Evolutionary conservation across 2,888 invertebrate genomes (phyloP).

Genomic region (Amiota minor): DNA sequence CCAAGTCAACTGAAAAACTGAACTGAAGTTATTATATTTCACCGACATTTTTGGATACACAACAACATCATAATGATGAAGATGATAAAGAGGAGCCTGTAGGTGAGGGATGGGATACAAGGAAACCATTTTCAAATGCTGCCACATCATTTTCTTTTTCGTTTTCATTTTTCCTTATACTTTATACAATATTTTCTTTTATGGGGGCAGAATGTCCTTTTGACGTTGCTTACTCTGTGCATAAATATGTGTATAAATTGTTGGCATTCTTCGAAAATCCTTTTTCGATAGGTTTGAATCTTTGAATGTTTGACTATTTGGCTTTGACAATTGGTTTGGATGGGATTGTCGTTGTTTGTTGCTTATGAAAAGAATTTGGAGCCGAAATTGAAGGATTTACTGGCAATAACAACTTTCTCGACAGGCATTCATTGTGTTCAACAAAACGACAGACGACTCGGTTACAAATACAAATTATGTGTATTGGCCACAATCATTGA

Average conservation of each 20-base stretch:
- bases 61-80: too few relatives aligned
- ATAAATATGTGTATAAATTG: conserved; percentile 8
- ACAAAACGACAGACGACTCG: background rate
- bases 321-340: conserved; percentile 40
- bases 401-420: conserved; percentile 4
- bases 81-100: too few relatives aligned
- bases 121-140: background rate
- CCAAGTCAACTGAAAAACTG: too few relatives aligned
- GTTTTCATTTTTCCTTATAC: conserved; percentile 56
- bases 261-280: conserved; percentile 32
- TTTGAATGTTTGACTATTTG: conserved; percentile 38
- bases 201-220: conserved; percentile 33
- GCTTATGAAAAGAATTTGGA: background rate
- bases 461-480: background rate
- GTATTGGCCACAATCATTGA: background rate
- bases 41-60: background rate
- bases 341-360: conserved; percentile 33
- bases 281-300: conserved; percentile 39
- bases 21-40: conserved; percentile 15
- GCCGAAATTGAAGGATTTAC: conserved; percentile 55
- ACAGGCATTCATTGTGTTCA: background rate
- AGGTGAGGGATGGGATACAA: too few relatives aligned
- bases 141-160: background rate
- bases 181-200: conserved; percentile 44
- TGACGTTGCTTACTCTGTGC: conserved; percentile 22